Conservation (phyloP, 2,888 invertebrate species). For the Nomada lathburiana region DNA sequence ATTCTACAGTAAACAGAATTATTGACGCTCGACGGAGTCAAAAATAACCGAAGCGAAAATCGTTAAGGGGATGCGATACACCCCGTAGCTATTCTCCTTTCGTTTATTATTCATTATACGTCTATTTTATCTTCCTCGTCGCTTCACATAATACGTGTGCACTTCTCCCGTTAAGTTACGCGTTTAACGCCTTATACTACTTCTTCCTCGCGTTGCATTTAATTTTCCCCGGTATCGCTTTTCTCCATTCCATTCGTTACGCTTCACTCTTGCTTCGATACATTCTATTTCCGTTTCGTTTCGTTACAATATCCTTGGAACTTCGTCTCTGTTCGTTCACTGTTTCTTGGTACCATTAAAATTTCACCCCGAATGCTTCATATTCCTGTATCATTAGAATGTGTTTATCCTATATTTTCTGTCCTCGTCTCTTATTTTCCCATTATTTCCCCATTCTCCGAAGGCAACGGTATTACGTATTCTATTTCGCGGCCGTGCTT, state of each 20-base stretch:
- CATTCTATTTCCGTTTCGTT: not conserved
- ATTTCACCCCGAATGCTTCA: too few relatives aligned
- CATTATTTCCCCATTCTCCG: too few relatives aligned
- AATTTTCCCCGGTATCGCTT: slow-evolving; percentile 24
- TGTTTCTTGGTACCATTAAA: too few relatives aligned
- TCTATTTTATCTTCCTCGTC: slow-evolving; percentile 11
- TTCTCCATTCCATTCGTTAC: not conserved
- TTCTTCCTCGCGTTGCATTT: not conserved
- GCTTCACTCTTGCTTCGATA: slow-evolving; percentile 11
- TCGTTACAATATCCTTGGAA: not conserved
- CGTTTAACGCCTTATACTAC: slow-evolving; percentile 6
- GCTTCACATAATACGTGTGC: not conserved
- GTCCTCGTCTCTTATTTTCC: too few relatives aligned
- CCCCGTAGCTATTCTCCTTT: slow-evolving; percentile 8
- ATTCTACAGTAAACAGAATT: slow-evolving; percentile 10
- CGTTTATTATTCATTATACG: slow-evolving; percentile 30
- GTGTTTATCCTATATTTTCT: too few relatives aligned
- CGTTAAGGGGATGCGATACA: not conserved
- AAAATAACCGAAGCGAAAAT: not conserved
- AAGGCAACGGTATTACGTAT: too few relatives aligned
- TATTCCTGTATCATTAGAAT: too few relatives aligned
- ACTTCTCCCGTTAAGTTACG: slow-evolving; percentile 7
- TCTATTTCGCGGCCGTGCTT: too few relatives aligned
- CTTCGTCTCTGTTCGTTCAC: not conserved
- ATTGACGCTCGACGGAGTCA: not conserved